These are phyloP conservation scores for Lamprologus callipterus DNA, from an alignment of 2,113 vertebrate genomes.

Conservation along the genomic window DNA sequence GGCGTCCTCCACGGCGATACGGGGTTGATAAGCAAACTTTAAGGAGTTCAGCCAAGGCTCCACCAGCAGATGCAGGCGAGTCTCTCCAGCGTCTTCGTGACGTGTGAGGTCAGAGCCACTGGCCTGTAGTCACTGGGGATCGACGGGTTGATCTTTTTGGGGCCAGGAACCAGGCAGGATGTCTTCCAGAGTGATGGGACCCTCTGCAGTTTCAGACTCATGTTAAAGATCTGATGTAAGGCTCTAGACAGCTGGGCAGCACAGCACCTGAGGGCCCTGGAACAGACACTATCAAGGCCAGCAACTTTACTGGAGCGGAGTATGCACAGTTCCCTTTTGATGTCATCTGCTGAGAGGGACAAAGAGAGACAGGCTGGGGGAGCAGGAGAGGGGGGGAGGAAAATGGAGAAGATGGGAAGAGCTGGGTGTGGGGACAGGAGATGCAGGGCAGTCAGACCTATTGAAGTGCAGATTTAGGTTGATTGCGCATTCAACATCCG, in stretches of 20 bases:
- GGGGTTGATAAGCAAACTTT: background rate
- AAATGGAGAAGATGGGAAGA: background rate
- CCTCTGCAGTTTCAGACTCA: background rate
- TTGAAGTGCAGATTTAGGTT: background rate
- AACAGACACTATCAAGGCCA: background rate
- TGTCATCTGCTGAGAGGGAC: background rate
- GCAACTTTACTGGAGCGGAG: background rate
- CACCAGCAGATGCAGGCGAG: background rate
- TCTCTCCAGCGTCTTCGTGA: background rate
- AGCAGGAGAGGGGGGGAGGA: background rate
- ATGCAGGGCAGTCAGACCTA: background rate
- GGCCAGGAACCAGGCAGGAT: background rate
- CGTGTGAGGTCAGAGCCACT: background rate
- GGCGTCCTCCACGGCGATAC: background rate
- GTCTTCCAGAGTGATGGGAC: background rate
- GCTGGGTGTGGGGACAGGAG: background rate
- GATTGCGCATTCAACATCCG: accelerated
- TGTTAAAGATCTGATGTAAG: accelerated
- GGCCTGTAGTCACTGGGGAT: background rate
- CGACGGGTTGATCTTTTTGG: background rate
- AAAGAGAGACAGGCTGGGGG: background rate
- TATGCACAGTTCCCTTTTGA: background rate
- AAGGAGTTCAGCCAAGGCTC: background rate
- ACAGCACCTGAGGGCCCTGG: background rate
- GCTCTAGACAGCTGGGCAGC: background rate